Base-by-base conservation (phyloP, 2,797 vertebrate species). In the Anguilla pacifica region DNA sequence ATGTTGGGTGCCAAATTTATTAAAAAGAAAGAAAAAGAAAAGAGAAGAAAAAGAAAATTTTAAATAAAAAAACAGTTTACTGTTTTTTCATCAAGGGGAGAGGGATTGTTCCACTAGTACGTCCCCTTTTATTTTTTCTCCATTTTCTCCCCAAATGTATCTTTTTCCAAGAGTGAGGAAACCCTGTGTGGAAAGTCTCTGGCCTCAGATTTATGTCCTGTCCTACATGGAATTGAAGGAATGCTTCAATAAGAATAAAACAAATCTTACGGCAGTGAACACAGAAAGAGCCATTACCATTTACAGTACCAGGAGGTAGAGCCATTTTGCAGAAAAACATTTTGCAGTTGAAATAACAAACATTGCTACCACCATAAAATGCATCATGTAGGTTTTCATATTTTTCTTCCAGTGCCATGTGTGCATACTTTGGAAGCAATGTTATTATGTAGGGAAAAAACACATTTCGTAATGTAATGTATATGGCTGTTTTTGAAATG, bases 401-500 rank as follows among this genome's bases (percentile, higher is more conserved):
- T 82, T 6, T 82, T 22, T 82, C 10, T 49, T 82, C 1, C 35
- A n/a, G 6, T 25, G 25, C 43, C 17, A 46, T 43, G 46, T 51
- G 43, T 51, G 25, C 10, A 82, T 82, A 28, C 77, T 81, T 22
- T 81, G 39, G 39, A 82, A 82, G 25, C 25, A 51, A 49, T n/a
- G 25, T 51, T 31, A 11, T 51, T 53, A 53, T 53, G 51, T 53
- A 53, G 28, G 11, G 15, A 77, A 39, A 35, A 43, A 51, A 49
- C 79, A 82, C 79, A 49, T 51, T 51, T 49, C 9, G 25, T 46
- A 81, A 46, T 81, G 43, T 77, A 77, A 72, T 43, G 31, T 79
- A 79, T 79, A 79, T 79, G 39, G 31, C 74, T 79, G 74, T 31
- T 46, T 79, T 82, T 51, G 22, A 51, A 82, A 82, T 51, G 9